A percentile compares a stretch with the other conserved stretches of the same genome.
Evolutionary conservation across 1,140 invertebrate species (phyloP).

Genomic region (Euglossa dilemma): DNA sequence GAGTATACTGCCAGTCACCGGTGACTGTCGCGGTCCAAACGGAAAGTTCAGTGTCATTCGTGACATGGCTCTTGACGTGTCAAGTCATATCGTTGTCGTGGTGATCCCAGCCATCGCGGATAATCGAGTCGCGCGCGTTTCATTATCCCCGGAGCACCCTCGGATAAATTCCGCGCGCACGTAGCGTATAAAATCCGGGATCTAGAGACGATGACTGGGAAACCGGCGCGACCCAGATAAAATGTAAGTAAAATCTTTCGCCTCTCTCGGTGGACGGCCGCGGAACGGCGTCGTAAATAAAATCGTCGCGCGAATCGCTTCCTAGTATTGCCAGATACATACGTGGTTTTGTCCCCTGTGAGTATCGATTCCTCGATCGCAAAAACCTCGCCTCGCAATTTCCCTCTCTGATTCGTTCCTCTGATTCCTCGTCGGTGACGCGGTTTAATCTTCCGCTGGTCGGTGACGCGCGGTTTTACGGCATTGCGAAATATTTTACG

Average conservation of each 20-base stretch:
- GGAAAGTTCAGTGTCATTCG: no score
- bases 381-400: not conserved
- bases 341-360: not conserved
- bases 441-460: no score
- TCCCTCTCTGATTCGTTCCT: no score
- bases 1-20: no score
- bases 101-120: no score
- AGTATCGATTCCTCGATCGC: slow-evolving; percentile 10
- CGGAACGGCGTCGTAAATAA: slow-evolving; percentile 39
- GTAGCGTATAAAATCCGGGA: not conserved
- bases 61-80: no score
- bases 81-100: no score
- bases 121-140: not conserved
- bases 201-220: not conserved
- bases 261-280: slow-evolving; percentile 9
- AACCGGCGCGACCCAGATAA: slow-evolving; percentile 29
- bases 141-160: no score
- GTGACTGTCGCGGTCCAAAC: no score
- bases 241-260: slow-evolving; percentile 22
- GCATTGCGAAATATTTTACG: no score
- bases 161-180: not conserved
- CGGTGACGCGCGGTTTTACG: no score
- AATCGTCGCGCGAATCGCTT: slow-evolving; percentile 16
- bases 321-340: not conserved
- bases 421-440: not conserved